These are phyloP conservation scores for Bombus superbus DNA, from an alignment of 1,140 invertebrate genomes.

Conservation along the genomic window DNA sequence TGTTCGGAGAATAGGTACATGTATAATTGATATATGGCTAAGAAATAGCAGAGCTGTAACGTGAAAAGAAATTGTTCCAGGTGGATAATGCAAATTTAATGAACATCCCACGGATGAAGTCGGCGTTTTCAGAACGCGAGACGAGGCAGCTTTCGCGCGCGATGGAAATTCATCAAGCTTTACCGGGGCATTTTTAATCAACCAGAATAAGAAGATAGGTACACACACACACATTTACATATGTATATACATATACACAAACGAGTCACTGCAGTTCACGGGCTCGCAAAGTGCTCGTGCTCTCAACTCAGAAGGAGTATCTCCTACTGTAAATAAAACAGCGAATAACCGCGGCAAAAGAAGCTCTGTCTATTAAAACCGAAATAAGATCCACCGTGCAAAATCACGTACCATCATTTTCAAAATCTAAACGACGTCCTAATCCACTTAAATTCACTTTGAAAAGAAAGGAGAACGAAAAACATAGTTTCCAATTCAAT, in stretches of 20 bases:
- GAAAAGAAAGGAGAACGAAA: neutral
- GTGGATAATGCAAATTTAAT: slow-evolving; percentile 18
- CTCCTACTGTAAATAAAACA: slow-evolving; percentile 11
- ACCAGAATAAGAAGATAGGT: slow-evolving; percentile 12
- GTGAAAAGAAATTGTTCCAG: neutral
- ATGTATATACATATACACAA: neutral
- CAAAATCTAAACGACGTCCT: neutral
- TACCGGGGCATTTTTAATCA: slow-evolving; percentile 34
- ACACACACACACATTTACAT: neutral
- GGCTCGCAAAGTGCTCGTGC: neutral
- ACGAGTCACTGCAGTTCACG: too few relatives aligned
- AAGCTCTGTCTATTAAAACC: neutral
- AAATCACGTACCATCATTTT: neutral
- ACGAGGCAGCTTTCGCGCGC: neutral
- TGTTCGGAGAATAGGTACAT: neutral
- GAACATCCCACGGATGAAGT: neutral
- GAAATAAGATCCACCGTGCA: neutral
- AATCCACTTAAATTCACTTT: neutral
- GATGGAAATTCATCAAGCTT: slow-evolving; percentile 31
- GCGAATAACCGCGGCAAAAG: slow-evolving; percentile 1
- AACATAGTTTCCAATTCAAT: neutral
- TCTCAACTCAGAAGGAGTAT: neutral
- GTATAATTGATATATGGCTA: neutral
- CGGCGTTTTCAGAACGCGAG: neutral
- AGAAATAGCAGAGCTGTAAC: neutral